phyloP scores from a whole-genome alignment of 2,797 vertebrate genomes.

The Rhabdophis nuchalis region DNA sequence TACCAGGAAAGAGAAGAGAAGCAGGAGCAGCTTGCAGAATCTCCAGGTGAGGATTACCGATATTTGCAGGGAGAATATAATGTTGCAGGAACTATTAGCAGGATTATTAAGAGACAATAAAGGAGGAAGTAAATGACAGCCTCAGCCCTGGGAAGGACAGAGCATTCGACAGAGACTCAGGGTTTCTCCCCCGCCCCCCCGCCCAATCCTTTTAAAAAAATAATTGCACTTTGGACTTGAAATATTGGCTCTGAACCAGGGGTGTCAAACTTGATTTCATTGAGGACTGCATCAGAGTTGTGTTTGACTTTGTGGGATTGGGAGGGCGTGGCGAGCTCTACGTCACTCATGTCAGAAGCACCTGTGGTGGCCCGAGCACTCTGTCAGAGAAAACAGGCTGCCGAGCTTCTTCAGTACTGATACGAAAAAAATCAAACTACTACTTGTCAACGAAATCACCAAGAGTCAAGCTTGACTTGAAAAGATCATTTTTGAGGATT shows the following conservation, averaged over 20 bases:
- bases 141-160: neutral
- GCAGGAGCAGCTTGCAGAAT: conserved; percentile 77
- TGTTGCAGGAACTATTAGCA: neutral
- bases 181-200: fast-evolving
- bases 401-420: neutral
- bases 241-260: neutral
- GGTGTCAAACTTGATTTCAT: no score
- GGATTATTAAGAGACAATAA: neutral
- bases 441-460: neutral
- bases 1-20: conserved; percentile 89
- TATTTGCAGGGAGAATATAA: neutral
- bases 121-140: neutral
- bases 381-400: no score
- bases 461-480: neutral
- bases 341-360: no score
- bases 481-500: conserved; percentile 20
- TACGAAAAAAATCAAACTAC: neutral
- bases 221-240: neutral
- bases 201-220: neutral
- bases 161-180: neutral
- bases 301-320: no score
- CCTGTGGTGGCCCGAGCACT: no score
- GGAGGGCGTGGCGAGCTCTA: no score
- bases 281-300: no score
- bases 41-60: conserved; percentile 77